phyloP scores from a whole-genome alignment of 1,140 invertebrate species.

The Vollenhovia emeryi region DNA sequence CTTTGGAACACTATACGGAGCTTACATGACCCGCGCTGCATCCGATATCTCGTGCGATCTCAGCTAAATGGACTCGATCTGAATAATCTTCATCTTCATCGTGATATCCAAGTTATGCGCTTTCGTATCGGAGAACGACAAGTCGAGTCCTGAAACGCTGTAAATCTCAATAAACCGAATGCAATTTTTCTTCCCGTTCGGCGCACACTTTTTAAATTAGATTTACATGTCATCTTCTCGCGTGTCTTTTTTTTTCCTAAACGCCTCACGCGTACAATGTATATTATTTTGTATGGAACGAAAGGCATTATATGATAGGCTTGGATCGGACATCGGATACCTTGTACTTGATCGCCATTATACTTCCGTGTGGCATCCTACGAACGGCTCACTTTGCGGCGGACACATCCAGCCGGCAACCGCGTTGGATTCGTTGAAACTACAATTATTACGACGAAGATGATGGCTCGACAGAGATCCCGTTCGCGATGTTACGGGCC shows the following conservation, averaged over 20 bases:
- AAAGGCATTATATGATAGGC: neutral
- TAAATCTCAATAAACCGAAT: neutral
- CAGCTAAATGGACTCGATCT: neutral
- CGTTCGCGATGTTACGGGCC: neutral
- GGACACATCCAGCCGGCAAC: neutral
- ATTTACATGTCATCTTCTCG: neutral
- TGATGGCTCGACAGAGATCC: slow-evolving; percentile 8
- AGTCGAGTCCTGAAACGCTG: neutral
- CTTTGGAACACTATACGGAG: neutral
- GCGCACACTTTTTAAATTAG: neutral
- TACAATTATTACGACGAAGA: slow-evolving; percentile 16
- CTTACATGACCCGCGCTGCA: neutral
- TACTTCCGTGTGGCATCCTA: neutral
- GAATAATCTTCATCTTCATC: slow-evolving; percentile 18
- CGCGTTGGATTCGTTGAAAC: slow-evolving; percentile 17
- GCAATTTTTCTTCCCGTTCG: neutral
- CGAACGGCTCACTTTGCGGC: neutral
- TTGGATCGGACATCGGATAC: neutral
- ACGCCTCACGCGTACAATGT: neutral
- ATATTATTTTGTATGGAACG: neutral
- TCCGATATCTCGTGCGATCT: slow-evolving; percentile 4
- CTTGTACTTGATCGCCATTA: slow-evolving; percentile 23
- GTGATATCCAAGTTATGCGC: slow-evolving; percentile 2
- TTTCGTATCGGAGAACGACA: neutral
- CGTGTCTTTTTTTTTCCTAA: neutral